Evolutionary conservation across 2,888 invertebrate species (phyloP).

Genomic region (Anarsia innoxiella): DNA sequence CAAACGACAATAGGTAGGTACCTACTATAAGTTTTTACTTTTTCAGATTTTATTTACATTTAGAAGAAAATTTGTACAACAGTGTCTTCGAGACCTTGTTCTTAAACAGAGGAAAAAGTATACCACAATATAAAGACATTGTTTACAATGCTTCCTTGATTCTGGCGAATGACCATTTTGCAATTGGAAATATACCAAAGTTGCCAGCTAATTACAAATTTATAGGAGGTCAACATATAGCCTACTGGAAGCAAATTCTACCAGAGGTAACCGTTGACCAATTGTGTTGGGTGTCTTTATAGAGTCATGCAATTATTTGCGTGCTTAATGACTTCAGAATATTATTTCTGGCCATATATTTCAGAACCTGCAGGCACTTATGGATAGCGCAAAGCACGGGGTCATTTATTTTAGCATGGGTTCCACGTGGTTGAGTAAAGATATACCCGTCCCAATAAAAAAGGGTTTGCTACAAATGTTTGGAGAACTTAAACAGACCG

Average conservation of each 20-base stretch:
- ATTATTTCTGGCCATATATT: no score
- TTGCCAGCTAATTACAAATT: constrained; percentile 29
- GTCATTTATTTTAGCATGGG: constrained; percentile 41
- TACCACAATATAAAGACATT: background rate
- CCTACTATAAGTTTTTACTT: no score
- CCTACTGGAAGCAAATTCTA: constrained; percentile 25
- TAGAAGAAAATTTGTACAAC: background rate
- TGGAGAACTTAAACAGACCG: constrained; percentile 33
- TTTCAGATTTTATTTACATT: background rate
- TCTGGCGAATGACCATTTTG: constrained; percentile 30
- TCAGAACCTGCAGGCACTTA: background rate
- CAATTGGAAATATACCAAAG: constrained; percentile 20
- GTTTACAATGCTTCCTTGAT: constrained; percentile 32
- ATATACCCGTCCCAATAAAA: constrained; percentile 25
- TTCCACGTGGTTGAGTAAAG: constrained; percentile 27
- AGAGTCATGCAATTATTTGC: no score
- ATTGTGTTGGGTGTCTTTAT: no score
- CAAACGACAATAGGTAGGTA: no score
- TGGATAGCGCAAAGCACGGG: constrained; percentile 27
- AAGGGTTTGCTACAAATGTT: constrained; percentile 30
- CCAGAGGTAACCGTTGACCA: constrained; percentile 21
- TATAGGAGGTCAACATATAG: constrained; percentile 32
- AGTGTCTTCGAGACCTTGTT: background rate
- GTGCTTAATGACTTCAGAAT: no score
- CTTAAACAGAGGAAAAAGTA: background rate